Conservation (phyloP, 2,888 invertebrate species). For the Latheticus oryzae region DNA sequence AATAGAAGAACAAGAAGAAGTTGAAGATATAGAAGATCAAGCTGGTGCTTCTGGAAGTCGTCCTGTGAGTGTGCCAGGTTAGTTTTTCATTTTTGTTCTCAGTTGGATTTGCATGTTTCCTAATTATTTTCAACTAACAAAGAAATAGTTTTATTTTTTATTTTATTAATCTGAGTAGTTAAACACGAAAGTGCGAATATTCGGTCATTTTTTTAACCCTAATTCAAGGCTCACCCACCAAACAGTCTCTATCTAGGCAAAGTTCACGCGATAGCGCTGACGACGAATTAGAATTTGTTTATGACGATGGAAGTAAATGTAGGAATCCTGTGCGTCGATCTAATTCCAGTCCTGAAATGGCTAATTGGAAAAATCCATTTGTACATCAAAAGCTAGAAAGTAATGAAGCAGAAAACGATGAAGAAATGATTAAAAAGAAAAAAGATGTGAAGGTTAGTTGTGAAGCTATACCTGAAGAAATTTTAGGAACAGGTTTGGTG, state of each 20-base stretch:
- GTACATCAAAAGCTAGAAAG: constrained; percentile 65
- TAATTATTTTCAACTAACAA: too few species aligned
- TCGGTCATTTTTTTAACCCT: constrained; percentile 20
- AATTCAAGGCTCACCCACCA: constrained; percentile 53
- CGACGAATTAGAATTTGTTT: constrained; percentile 65
- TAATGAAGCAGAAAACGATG: constrained; percentile 52
- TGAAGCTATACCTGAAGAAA: constrained; percentile 92
- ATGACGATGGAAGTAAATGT: constrained; percentile 66
- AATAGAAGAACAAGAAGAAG: constrained; percentile 31
- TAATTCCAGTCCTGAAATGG: constrained; percentile 94
- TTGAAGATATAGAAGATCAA: constrained; percentile 23
- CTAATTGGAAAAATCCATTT: constrained; percentile 83
- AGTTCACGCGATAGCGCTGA: constrained; percentile 69
- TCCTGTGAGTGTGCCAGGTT: constrained; percentile 75
- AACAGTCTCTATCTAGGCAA: constrained; percentile 67
- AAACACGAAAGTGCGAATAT: too few species aligned
- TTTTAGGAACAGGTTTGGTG: constrained; percentile 71
- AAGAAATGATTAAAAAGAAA: constrained; percentile 68
- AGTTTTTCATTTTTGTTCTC: background rate
- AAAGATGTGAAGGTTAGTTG: constrained; percentile 88
- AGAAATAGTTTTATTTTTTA: constrained; percentile 8
- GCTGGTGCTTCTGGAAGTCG: constrained; percentile 63
- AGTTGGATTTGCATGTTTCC: constrained; percentile 1
- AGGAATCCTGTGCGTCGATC: constrained; percentile 88
- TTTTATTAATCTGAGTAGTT: background rate